Base-by-base conservation (phyloP, 2,797 vertebrate genomes). In the Acipenser transmontanus region DNA sequence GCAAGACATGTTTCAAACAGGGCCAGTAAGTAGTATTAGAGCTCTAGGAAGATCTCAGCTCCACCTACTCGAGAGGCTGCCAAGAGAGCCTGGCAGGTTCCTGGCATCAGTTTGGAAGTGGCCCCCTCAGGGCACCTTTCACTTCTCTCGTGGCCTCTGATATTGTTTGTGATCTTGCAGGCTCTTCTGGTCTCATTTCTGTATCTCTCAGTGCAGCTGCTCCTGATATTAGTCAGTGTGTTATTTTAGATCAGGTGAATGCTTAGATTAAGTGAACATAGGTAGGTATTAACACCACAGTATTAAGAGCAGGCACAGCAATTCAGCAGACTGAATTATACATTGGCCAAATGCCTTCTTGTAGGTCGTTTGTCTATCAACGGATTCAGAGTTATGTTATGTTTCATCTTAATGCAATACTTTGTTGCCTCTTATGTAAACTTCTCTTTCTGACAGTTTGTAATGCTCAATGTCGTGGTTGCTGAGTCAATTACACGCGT, bases 1-100 rank as follows among this genome's bases (percentile, higher is more conserved):
- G 85, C 87, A 85, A 89, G 89, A 85, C 89, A 81, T 89, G 85
- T 88, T 89, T 89, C 88, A 84, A 75, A 77, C 78, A 72, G 77
- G 87, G 87, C 73, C 76, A 76, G 70, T 66, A 87, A 87, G 87
- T 87, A 87, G 85, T 85, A 84, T 85, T 88, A 83, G 83, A 82
- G 83, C 82, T 81, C 80, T 80, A 78, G 76, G 79, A 85, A 83
- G 81, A 79, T 82, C 74, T 71, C 34, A 80, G 83, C 81, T 82
- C 85, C 87, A 80, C 82, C 89, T 85, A 74, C 80, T 81, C 89
- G 87, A 90, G 87, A 86, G 82, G 80, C 85, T 86, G 87, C 88
- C 88, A 91, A 85, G 76, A 79, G 84, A 79, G 82, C 83, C 81
- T 87, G 84, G 52, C 52, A 54, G 52, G n/a, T 54, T 54, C 52